Evolutionary conservation across 2,113 vertebrate genomes (phyloP).

Genomic region (Acinonyx jubatus): DNA sequence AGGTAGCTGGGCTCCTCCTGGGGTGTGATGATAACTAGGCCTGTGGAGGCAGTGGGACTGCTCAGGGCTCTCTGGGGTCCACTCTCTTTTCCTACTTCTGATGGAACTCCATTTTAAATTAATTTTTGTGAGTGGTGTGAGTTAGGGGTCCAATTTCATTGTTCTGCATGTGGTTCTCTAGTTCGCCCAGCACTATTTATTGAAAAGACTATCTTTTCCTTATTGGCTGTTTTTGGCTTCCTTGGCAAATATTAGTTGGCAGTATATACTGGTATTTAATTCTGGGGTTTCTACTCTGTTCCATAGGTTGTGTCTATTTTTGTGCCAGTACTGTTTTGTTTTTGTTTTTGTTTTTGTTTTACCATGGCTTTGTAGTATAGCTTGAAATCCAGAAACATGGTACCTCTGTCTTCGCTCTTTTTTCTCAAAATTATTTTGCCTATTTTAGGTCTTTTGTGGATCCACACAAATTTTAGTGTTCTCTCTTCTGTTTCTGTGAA

Average conservation of each 20-base stretch:
- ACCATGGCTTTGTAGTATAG: background rate
- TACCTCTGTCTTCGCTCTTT: too few relatives aligned
- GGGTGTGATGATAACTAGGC: background rate
- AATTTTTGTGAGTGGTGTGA: too few relatives aligned
- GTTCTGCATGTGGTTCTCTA: background rate
- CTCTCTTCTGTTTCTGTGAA: too few relatives aligned
- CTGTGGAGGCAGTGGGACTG: background rate
- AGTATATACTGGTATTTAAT: background rate
- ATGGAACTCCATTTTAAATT: background rate
- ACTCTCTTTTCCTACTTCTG: background rate
- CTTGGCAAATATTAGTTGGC: background rate
- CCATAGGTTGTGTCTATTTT: background rate
- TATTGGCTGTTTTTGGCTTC: background rate
- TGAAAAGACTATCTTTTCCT: background rate
- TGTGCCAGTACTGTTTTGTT: background rate
- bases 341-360: background rate
- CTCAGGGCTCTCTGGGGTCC: background rate
- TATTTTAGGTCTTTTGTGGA: too few relatives aligned
- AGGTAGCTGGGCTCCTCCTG: background rate
- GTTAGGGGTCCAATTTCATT: background rate
- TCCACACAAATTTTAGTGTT: too few relatives aligned
- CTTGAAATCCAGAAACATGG: background rate
- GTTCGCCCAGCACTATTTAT: background rate
- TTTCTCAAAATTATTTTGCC: too few relatives aligned
- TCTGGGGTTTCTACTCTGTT: background rate